Conservation (phyloP, 2,797 vertebrate species). For the Gymnopithys bicolor region DNA sequence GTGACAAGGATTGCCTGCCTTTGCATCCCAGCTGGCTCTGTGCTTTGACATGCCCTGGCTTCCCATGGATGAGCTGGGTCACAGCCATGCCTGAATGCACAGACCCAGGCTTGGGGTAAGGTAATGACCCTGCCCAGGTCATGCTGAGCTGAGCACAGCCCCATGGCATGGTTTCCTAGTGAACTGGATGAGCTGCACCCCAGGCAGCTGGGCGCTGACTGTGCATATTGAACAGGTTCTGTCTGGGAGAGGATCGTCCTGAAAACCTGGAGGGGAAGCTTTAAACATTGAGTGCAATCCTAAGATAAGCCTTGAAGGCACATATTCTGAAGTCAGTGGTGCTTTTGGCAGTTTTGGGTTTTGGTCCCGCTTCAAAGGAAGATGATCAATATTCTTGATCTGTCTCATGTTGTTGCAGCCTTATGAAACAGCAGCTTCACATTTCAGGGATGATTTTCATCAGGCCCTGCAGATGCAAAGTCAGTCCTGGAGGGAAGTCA, state of each 20-base stretch:
- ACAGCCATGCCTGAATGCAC: background rate
- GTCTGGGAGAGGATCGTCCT: background rate
- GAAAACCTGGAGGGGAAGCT: background rate
- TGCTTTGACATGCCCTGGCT: accelerated
- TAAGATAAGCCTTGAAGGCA: background rate
- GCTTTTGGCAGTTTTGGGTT: background rate
- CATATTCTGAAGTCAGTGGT: accelerated
- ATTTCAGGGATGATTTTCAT: background rate
- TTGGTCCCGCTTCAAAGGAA: background rate
- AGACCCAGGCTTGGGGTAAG: background rate
- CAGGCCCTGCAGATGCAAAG: background rate
- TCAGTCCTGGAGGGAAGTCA: background rate
- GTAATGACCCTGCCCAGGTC: background rate
- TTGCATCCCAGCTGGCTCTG: background rate
- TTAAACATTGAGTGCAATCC: background rate
- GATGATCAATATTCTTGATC: background rate
- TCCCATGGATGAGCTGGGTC: background rate
- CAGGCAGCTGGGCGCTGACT: background rate
- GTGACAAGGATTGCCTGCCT: background rate
- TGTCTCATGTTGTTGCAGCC: background rate
- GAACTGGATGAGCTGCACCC: accelerated
- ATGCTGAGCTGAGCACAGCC: background rate
- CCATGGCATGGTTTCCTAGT: accelerated
- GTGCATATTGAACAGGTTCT: background rate
- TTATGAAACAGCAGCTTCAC: background rate